Conservation (phyloP, 2,797 vertebrate species). For the Pteropus rufus region DNA sequence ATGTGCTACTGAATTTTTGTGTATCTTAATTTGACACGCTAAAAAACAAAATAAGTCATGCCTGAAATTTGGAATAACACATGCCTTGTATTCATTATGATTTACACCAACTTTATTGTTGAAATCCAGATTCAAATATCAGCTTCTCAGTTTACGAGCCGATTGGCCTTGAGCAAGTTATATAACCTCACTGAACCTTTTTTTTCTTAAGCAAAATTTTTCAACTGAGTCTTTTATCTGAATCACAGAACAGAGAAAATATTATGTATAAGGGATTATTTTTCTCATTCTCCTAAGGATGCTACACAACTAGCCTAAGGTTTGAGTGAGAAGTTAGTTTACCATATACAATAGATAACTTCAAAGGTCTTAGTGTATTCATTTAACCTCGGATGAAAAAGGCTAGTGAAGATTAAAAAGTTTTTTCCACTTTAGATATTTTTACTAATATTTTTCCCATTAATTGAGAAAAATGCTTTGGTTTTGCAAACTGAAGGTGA, state of each 20-base stretch:
- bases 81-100: conserved; percentile 31
- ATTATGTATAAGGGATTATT: not conserved
- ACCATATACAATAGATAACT: not conserved
- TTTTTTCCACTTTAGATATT: not conserved
- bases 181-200: not conserved
- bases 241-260: not conserved
- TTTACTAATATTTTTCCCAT: conserved; percentile 22
- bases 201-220: not conserved
- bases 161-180: not conserved
- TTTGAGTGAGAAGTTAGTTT: not conserved
- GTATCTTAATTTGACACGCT: conserved; percentile 56
- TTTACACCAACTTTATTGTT: not conserved
- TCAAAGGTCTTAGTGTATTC: not conserved
- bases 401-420: not conserved
- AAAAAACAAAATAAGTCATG: conserved; percentile 48
- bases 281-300: not conserved
- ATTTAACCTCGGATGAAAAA: not conserved
- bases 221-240: not conserved
- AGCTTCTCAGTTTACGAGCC: not conserved
- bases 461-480: not conserved
- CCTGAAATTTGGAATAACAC: conserved; percentile 43
- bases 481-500: not conserved
- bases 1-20: conserved; percentile 49
- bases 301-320: not conserved
- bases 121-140: not conserved